phyloP scores from a whole-genome alignment of 2,888 invertebrate species.

The Stictocephala bisonia region DNA sequence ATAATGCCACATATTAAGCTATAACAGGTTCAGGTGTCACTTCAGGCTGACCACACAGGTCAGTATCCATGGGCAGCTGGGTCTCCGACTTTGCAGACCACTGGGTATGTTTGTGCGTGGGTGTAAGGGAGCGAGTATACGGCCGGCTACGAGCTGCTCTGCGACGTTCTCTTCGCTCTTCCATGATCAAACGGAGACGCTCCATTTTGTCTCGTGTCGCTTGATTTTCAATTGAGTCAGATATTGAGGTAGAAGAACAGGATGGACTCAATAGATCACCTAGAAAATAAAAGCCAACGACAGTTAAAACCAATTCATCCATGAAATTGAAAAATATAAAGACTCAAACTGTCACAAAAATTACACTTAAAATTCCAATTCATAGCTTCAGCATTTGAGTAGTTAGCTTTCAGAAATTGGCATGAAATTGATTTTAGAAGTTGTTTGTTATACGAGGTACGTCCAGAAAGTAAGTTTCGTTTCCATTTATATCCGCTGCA shows the following conservation, averaged over 20 bases:
- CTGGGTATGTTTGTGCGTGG: conserved; percentile 33
- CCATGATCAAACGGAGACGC: conserved; percentile 89
- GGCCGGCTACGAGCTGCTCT: conserved; percentile 77
- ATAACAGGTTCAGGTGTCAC: conserved; percentile 56
- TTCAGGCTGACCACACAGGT: conserved; percentile 53
- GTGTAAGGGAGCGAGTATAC: conserved; percentile 57
- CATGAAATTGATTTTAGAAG: too few species aligned
- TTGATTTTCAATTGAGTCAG: conserved; percentile 76
- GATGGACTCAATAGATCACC: conserved; percentile 25
- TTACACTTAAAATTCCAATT: too few species aligned
- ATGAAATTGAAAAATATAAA: too few species aligned
- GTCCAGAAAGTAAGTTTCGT: too few species aligned
- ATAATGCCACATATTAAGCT: too few species aligned
- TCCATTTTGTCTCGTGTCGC: conserved; percentile 89
- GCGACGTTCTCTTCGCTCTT: conserved; percentile 79
- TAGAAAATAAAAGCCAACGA: not conserved
- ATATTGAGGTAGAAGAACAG: conserved; percentile 61
- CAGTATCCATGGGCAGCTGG: conserved; percentile 53
- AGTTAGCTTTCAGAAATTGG: too few species aligned
- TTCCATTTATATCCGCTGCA: too few species aligned
- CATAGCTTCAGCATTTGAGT: too few species aligned
- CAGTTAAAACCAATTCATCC: too few species aligned
- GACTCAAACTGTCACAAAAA: too few species aligned
- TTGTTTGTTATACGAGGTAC: too few species aligned
- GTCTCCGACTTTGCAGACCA: conserved; percentile 53